Evolutionary conservation across 2,888 invertebrate species (phyloP).

Genomic region (Chaitophorus viminalis): DNA sequence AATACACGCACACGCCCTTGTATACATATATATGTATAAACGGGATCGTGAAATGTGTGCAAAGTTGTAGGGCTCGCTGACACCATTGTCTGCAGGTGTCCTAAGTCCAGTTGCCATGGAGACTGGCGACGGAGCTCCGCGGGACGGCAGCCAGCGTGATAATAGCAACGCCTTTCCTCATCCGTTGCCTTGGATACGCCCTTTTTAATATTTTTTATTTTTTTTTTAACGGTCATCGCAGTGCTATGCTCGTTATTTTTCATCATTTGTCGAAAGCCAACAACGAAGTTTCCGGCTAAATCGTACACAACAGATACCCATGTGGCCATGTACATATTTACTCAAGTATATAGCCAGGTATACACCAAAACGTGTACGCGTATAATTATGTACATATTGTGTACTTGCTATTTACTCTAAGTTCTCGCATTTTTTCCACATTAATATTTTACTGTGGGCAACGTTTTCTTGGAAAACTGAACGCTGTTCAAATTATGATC

Average conservation of each 20-base stretch:
- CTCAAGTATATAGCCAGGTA: not conserved
- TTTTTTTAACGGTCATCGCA: conserved; percentile 53
- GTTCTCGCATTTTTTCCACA: not conserved
- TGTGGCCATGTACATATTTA: not conserved
- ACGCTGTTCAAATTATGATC: not conserved
- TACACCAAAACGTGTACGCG: not conserved
- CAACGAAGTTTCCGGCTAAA: conserved; percentile 30
- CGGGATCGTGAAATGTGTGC: not conserved
- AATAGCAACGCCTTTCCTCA: conserved; percentile 56
- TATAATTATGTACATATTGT: not conserved
- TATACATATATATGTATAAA: not conserved
- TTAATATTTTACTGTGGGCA: not conserved
- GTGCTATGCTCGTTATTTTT: conserved; percentile 39
- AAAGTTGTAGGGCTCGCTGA: conserved; percentile 33
- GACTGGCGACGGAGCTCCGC: conserved; percentile 1
- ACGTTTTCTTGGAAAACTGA: not conserved
- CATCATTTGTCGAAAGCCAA: not conserved
- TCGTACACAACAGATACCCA: not conserved
- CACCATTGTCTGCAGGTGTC: conserved; percentile 58
- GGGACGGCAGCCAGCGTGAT: conserved; percentile 46
- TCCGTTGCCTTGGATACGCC: conserved; percentile 61
- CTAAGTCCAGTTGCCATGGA: conserved; percentile 55
- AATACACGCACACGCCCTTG: not conserved
- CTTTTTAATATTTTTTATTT: conserved; percentile 29
- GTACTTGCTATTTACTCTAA: not conserved